Evolutionary conservation across 2,888 invertebrate species (phyloP).

Genomic region (Eumacrocentrus americanus): DNA sequence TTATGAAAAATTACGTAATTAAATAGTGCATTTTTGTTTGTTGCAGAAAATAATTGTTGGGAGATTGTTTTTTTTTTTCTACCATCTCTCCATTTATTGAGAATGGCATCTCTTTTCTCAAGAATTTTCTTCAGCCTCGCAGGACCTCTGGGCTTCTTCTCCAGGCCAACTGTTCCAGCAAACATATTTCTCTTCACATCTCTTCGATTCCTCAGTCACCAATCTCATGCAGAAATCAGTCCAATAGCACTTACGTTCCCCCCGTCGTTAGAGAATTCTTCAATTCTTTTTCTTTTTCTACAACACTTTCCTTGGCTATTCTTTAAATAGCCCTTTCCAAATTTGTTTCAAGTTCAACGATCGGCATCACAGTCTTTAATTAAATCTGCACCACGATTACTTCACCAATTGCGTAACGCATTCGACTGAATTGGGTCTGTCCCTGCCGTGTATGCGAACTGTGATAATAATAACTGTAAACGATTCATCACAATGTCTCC

Average conservation of each 20-base stretch:
- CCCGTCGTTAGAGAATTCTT: no score
- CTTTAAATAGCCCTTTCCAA: neutral
- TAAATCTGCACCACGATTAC: neutral
- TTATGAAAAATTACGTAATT: neutral
- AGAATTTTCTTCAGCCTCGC: constrained; percentile 61
- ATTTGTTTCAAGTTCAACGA: constrained; percentile 18
- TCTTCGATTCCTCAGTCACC: no score
- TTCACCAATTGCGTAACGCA: constrained; percentile 11
- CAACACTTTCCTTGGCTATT: neutral
- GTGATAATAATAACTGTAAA: neutral
- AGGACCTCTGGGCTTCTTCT: constrained; percentile 61
- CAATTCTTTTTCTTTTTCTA: no score
- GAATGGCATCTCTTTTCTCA: constrained; percentile 63
- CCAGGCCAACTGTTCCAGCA: constrained; percentile 37
- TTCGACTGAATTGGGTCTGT: neutral
- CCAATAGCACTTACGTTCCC: no score
- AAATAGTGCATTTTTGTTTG: no score
- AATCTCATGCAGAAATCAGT: no score
- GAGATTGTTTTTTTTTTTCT: no score
- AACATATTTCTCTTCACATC: constrained; percentile 36
- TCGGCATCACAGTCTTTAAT: neutral
- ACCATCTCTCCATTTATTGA: constrained; percentile 66
- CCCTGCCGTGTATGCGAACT: neutral
- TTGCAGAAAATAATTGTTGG: no score
- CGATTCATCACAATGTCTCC: neutral